These are phyloP conservation scores for Hyperoodon ampullatus DNA, from an alignment of 2,113 vertebrate genomes.

Conservation along the genomic window DNA sequence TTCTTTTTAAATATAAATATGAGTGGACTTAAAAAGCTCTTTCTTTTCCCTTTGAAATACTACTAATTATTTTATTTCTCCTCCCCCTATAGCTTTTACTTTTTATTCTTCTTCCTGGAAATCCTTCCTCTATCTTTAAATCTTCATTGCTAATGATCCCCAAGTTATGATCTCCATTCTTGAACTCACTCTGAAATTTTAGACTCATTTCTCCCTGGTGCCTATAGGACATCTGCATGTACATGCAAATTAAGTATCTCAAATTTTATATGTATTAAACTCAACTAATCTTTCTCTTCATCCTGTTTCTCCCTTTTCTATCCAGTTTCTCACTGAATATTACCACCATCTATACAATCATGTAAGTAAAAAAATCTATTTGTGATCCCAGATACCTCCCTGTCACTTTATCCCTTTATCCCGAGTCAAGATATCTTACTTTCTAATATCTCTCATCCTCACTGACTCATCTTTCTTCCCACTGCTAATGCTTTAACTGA, in stretches of 20 bases:
- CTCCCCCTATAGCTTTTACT: not conserved
- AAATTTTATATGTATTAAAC: not conserved
- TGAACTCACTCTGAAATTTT: not conserved
- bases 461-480: not conserved
- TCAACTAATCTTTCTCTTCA: not conserved
- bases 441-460: no score
- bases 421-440: not conserved
- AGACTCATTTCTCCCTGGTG: not conserved
- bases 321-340: not conserved
- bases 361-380: not conserved
- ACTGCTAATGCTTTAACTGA: not conserved
- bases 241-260: not conserved
- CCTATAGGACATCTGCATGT: not conserved
- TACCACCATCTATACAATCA: not conserved
- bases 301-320: not conserved
- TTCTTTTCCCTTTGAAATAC: not conserved
- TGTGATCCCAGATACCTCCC: not conserved
- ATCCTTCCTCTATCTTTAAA: not conserved
- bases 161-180: not conserved
- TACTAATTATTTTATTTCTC: not conserved
- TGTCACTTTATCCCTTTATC: not conserved
- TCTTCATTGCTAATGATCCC: not conserved
- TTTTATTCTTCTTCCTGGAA: not conserved
- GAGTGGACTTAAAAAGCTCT: not conserved
- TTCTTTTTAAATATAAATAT: not conserved